Conservation (phyloP, 2,113 vertebrate species). For the Macrotis lagotis region DNA sequence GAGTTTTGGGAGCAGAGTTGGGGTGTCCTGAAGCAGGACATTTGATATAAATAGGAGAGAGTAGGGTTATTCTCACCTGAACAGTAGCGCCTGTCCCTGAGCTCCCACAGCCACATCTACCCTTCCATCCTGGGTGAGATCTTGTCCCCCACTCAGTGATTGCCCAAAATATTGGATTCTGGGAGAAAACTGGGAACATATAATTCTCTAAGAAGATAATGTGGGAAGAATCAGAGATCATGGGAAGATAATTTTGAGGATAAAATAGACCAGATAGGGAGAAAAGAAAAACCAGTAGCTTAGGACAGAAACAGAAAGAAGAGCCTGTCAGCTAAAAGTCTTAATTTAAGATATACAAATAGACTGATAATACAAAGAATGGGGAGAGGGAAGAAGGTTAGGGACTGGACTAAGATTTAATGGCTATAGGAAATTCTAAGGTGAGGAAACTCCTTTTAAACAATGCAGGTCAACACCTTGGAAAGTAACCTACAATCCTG, state of each 20-base stretch:
- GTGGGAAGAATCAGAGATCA: not conserved
- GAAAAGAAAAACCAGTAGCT: not conserved
- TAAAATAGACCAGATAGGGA: not conserved
- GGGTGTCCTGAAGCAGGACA: not conserved
- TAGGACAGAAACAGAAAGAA: not conserved
- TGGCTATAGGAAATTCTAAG: too few species aligned
- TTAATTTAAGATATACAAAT: not conserved
- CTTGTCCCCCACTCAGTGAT: slow-evolving; percentile 84
- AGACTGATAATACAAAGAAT: not conserved
- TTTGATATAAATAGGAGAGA: not conserved
- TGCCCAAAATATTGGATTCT: slow-evolving; percentile 87
- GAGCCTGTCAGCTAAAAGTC: not conserved
- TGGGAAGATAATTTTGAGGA: not conserved
- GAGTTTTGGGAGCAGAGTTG: not conserved
- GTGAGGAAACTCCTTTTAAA: too few species aligned
- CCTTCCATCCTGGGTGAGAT: slow-evolving; percentile 86
- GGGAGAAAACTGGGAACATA: slow-evolving; percentile 58
- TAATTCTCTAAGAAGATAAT: slow-evolving; percentile 80
- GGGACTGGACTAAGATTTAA: not conserved
- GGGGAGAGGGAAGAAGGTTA: not conserved
- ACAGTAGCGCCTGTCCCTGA: slow-evolving; percentile 80
- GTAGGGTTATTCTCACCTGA: slow-evolving; percentile 81
- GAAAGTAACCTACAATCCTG: too few species aligned
- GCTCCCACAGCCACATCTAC: slow-evolving; percentile 87
- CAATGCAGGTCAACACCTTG: too few species aligned